Evolutionary conservation across 2,113 vertebrate species (phyloP), one percentile per base, ranked within the genome.

Genomic region (Trachemys scripta): DNA sequence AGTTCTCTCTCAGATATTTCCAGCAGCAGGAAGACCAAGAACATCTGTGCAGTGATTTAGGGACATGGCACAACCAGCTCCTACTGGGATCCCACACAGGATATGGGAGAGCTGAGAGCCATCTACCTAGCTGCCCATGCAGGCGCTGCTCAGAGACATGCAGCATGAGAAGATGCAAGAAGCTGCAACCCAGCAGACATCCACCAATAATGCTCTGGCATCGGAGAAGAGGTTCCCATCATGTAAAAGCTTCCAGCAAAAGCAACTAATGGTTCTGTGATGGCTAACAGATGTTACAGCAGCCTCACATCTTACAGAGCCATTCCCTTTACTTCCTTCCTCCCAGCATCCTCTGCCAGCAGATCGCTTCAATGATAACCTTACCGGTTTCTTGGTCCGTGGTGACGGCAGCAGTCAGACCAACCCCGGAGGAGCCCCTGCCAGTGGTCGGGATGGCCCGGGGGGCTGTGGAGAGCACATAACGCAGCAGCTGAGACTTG

Each of bases 381-480:
- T 97, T 97, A 99, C 99, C 99, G 0, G 99, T 99, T 97, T 99
- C 99, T 96, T 99, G 99, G 97, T 99, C 99, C 0, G 99, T 99
- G 95, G 99, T 99, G 96, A 99, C 99, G 0, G 99, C 99, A 0
- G 99, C 99, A 0, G 99, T 99, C 84, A 99, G 97, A 84, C 99
- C 99, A 8, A 99, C 99, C 0, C 99, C 99, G 0, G 99, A 99
- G 17, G 99, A 99, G n/a, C 99, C 99, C n/a, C 99, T 98, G 27
- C 99, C 99, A 0, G 99, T 99, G 92, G 99, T 99, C 92, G 99
- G 97, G 91, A 99, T 99, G 80, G 99, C 99, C 0, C 99, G 98
- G 53, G 99, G 99, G 0, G 99, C 99, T 0, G 99, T 99, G 97
- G 99, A 98, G 22, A 99, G 98, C 10, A 99, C 99, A 0, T 99